Evolutionary conservation across 2,888 invertebrate genomes (phyloP), one percentile per base, ranked within the genome.

Genomic region (Epicampocera succincta): DNA sequence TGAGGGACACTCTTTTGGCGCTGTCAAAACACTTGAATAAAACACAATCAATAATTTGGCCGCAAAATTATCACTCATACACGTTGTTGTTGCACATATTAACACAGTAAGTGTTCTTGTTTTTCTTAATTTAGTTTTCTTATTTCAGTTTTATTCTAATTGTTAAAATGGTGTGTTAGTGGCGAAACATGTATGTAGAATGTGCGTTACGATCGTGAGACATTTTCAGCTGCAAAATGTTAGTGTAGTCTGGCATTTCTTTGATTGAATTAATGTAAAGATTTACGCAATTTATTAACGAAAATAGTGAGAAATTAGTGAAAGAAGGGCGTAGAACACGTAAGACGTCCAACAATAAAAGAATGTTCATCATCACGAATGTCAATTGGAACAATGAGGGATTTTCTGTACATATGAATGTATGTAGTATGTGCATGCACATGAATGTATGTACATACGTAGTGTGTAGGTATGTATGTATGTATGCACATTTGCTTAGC

Each of bases 81-180:
- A 81, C 58, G 76, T 73, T 81, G 56, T 68, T 68, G 42, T 73
- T 71, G 68, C 8, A 56, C 54, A 29, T n/a, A n/a, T 72, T 38
- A 60, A 61, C 50, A 52, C 52, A 52, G 61, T 77, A 74, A 76
- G 61, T 76, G 40, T 76, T n/a, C 17, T 48, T 19, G 50, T 50
- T 19, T 4, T 48, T 19, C 6, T 48, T 33, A 29, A n/a, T 5
- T 25, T 25, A 25, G 25, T 54, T 52, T n/a, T 15, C 12, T 19
- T 50, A 12, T 19, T 60, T 58, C 38, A 50, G 65, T 76, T 76
- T 76, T 44, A 21, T 25, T 56, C 29, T 56, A 48, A 40, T 71
- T 42, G 69, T 25, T 54, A n/a, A 40, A 15, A 44, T 74, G 25
- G 48, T 66, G 65, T 74, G 56, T 66, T 73, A 33, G 19, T 19